phyloP scores from a whole-genome alignment of 2,888 invertebrate genomes.

The Bruchidius siliquastri region DNA sequence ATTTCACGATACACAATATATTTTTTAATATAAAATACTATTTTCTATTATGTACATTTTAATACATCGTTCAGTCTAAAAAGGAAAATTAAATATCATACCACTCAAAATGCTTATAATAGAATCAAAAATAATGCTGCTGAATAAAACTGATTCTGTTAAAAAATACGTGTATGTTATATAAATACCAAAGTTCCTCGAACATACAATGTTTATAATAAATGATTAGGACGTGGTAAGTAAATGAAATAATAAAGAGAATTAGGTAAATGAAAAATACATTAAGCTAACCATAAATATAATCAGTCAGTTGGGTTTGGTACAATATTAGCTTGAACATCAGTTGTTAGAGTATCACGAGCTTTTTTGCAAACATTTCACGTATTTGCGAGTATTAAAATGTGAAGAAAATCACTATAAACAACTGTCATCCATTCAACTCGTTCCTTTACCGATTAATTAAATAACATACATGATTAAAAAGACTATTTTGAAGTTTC shows the following conservation, averaged over 20 bases:
- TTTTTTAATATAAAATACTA: constrained; percentile 30
- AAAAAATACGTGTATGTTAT: constrained; percentile 1
- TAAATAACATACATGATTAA: no score
- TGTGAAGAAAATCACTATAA: not conserved
- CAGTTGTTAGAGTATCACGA: not conserved
- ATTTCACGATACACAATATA: constrained; percentile 14
- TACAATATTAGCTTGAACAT: not conserved
- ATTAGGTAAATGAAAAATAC: not conserved
- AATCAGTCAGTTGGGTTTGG: constrained; percentile 20
- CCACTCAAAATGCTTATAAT: not conserved
- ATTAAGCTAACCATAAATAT: constrained; percentile 5
- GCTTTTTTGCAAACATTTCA: not conserved
- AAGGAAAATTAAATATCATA: constrained; percentile 9
- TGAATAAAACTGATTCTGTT: constrained; percentile 12
- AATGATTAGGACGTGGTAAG: not conserved
- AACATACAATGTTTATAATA: not conserved
- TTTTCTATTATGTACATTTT: constrained; percentile 4
- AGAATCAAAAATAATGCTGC: constrained; percentile 17
- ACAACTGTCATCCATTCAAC: not conserved
- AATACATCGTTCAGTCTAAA: constrained; percentile 20
- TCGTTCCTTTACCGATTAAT: no score
- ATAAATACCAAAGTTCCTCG: not conserved
- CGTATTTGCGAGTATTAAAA: not conserved
- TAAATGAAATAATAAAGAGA: not conserved
- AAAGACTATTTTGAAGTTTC: no score